Evolutionary conservation across 2,797 vertebrate genomes (phyloP), one percentile per base, ranked within the genome.

Genomic region (Craterocephalus amniculus): DNA sequence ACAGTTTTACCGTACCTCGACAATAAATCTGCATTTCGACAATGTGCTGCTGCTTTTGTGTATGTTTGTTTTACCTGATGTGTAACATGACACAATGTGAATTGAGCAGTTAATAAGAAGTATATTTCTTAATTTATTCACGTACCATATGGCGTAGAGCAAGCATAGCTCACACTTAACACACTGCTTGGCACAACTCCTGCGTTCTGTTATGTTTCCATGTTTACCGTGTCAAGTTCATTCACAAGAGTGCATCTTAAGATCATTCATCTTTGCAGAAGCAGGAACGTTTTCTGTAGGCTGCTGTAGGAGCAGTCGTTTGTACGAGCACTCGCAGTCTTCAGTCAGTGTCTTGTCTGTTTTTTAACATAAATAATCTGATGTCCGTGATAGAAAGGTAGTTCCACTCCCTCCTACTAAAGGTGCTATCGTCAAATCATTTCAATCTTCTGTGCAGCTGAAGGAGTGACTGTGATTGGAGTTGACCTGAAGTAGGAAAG

Each of bases 401-500:
- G 79, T 62, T 84, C 57, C 78, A 81, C 85, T 79, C 72, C 83
- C 82, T 73, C 84, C 79, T 51, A 81, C 69, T 72, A 85, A 94
- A 90, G 93, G 93, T 94, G 94, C 94, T 94, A 93, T 83, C 78
- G 61, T 90, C 52, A 88, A 79, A 88, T 91, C 62, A 83, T 88
- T 89, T 90, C 74, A 87, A 76, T 90, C 88, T 93, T 93, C 82
- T 91, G 90, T 93, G 92, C 92, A 93, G 93, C 94, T 94, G 88
- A 91, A 89, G 82, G 74, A 87, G 70, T 70, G 79, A 86, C 73
- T 81, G 79, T 79, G 72, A 88, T 67, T 51, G 59, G 83, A 71
- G 72, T 73, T 82, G 79, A 85, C 63, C 74, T 74, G 45, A 74
- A 84, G 78, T 61, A 74, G 57, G 79, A 73, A 81, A 85, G 64